A percentile compares a stretch with the other conserved stretches of the same genome.
These are phyloP conservation scores for Tachycineta bicolor DNA, from an alignment of 2,113 vertebrate genomes.

Conservation along the genomic window DNA sequence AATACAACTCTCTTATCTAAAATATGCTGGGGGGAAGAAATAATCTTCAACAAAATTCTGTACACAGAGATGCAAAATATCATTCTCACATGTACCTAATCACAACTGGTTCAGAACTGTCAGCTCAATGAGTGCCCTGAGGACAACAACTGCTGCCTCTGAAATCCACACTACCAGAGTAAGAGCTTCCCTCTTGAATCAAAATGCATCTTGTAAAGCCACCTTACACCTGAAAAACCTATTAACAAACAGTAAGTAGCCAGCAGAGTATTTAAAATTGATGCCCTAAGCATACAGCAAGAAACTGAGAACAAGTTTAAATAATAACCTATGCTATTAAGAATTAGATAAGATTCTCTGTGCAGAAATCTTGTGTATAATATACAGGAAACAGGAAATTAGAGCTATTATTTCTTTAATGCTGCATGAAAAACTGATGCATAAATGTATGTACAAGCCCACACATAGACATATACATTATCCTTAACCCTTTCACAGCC, in stretches of 20 bases:
- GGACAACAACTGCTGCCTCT: background rate
- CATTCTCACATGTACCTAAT: background rate
- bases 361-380: background rate
- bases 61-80: constrained; percentile 1
- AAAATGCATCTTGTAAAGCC: background rate
- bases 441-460: background rate
- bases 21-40: background rate
- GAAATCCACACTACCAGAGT: background rate
- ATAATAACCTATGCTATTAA: background rate
- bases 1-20: background rate
- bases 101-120: background rate
- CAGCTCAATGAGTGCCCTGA: background rate
- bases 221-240: background rate
- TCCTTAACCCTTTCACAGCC: background rate
- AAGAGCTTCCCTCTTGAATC: background rate
- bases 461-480: background rate
- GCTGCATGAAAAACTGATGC: background rate
- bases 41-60: background rate
- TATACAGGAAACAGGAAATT: background rate
- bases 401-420: background rate
- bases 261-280: background rate
- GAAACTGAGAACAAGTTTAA: background rate
- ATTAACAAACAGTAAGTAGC: background rate
- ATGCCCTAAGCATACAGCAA: background rate
- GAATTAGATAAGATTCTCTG: background rate